Evolutionary conservation across 2,888 invertebrate genomes (phyloP), one percentile per base, ranked within the genome.

Genomic region (Cosmia pyralina): DNA sequence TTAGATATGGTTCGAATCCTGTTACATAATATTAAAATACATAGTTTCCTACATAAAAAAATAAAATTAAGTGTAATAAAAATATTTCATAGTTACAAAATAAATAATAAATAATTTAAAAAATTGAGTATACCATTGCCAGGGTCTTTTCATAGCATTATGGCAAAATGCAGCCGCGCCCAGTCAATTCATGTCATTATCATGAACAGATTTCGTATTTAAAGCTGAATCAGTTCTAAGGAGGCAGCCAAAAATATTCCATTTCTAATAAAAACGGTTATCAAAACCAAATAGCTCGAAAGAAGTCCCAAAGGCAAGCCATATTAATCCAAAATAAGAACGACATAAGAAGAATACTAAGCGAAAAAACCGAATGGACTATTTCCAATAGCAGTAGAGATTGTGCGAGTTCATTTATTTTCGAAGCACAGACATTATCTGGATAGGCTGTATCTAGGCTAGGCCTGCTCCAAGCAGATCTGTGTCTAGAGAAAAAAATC

Each of bases 341-440:
- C 78, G 60, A 63, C 48, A 38, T 44, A 78, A 59, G 64, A 78
- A 59, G 64, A 77, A 55, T 59, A 77, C 53, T 68, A 69, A 66
- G 28, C 59, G 46, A 62, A 74, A 70, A 71, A 65, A n/a, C 19
- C 11, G 17, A 79, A 79, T 67, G 41, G 57, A 79, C 72, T 82
- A 69, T 67, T 67, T 69, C 58, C 63, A 78, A 73, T 63, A 59
- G 60, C 46, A 59, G 50, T 69, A 72, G 65, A 57, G 52, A 69
- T 82, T 77, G 69, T 64, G 67, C 44, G 63, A 76, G 48, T 78
- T 82, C 79, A 77, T 80, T 82, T 80, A 72, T 82, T 82, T 81
- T 82, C 63, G 52, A 69, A 82, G 74, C 67, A 69, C 58, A 67
- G 79, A 82, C 79, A 67, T 63, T 70, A 78, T 81, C 79, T 65